These are phyloP conservation scores for Eptatretus burgeri DNA, from an alignment of 2,113 vertebrate genomes.

Conservation along the genomic window DNA sequence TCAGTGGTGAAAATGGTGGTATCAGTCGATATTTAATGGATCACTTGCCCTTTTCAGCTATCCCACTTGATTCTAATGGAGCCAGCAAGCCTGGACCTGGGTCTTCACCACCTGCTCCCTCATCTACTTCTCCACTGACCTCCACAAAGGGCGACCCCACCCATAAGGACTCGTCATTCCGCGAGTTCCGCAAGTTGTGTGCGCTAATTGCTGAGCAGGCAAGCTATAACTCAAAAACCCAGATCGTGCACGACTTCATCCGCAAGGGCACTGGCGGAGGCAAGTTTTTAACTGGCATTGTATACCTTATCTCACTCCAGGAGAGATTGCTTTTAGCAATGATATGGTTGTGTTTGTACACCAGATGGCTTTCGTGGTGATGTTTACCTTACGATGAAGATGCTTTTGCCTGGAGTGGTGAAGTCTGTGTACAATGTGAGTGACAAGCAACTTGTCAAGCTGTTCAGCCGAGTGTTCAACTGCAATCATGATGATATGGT, in stretches of 20 bases:
- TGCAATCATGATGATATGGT: conserved; percentile 72
- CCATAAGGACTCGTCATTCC: conserved; percentile 64
- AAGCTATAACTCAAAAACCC: conserved; percentile 70
- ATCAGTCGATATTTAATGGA: too few relatives aligned
- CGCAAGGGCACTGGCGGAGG: conserved; percentile 41
- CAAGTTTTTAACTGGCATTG: conserved; percentile 10
- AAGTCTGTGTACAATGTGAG: conserved; percentile 95
- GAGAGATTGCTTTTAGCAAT: not conserved
- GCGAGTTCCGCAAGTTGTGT: conserved; percentile 76
- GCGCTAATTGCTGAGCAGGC: conserved; percentile 54
- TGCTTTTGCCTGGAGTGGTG: conserved; percentile 65
- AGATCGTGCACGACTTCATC: conserved; percentile 72
- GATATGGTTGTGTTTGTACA: conserved; percentile 2
- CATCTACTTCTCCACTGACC: conserved; percentile 17
- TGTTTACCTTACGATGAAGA: conserved; percentile 62
- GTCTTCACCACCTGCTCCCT: too few relatives aligned
- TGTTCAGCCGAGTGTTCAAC: conserved; percentile 69
- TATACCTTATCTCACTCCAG: too few relatives aligned
- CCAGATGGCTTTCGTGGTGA: conserved; percentile 75
- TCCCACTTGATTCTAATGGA: too few relatives aligned
- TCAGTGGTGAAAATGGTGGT: too few relatives aligned
- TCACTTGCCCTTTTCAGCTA: too few relatives aligned
- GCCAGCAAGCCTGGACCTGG: too few relatives aligned
- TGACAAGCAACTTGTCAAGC: conserved; percentile 93
- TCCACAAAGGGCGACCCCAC: conserved; percentile 30